Percentiles rank a stretch among this genome's conserved stretches.
These are phyloP conservation scores for Aptenodytes patagonicus DNA, from an alignment of 2,113 vertebrate genomes.

Conservation along the genomic window DNA sequence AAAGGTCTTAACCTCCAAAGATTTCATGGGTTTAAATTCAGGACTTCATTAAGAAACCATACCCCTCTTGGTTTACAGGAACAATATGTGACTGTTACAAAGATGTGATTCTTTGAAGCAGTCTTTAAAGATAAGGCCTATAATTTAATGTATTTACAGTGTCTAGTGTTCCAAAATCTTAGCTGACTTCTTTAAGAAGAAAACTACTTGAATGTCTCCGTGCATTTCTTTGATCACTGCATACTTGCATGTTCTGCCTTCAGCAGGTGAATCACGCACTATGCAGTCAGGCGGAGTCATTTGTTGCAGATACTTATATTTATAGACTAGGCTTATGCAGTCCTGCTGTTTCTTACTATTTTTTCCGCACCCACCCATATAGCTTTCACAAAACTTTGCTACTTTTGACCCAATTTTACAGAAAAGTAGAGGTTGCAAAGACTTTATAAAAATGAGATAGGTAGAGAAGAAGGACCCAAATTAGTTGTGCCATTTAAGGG, in stretches of 20 bases:
- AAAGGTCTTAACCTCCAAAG: not conserved
- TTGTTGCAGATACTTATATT: not conserved
- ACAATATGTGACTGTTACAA: not conserved
- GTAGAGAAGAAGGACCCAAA: not conserved
- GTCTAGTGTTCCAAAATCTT: not conserved
- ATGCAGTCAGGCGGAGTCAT: not conserved
- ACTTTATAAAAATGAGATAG: not conserved
- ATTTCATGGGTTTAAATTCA: not conserved
- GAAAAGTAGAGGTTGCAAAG: not conserved
- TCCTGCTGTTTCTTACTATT: not conserved
- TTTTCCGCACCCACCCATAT: not conserved
- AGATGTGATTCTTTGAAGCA: not conserved
- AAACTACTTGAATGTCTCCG: not conserved
- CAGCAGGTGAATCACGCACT: not conserved
- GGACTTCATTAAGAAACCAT: not conserved
- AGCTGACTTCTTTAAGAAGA: not conserved
- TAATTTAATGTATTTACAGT: not conserved
- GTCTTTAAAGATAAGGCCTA: not conserved
- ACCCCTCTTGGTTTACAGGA: not conserved
- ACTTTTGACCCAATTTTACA: not conserved
- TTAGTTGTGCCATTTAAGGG: not conserved
- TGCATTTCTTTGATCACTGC: not conserved
- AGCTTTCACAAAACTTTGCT: not conserved
- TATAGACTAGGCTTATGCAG: not conserved
- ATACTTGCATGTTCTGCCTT: not conserved